Evolutionary conservation across 2,888 invertebrate genomes (phyloP).

Genomic region (Gonocerus acuteangulatus): DNA sequence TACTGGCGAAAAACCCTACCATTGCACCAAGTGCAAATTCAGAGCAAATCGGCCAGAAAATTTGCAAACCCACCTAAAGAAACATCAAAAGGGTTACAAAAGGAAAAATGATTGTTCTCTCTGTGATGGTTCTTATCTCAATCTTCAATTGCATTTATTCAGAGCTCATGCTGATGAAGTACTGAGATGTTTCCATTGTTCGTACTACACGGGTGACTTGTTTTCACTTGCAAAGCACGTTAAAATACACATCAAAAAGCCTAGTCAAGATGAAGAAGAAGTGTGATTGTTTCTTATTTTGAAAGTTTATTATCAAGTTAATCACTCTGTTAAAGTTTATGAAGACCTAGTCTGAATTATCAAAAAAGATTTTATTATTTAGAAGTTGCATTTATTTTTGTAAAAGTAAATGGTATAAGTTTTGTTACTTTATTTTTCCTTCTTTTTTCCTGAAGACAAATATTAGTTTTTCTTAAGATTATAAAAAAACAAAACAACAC

Average conservation of each 20-base stretch:
- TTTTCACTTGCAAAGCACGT: constrained; percentile 4
- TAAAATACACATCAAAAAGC: constrained; percentile 8
- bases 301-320: not conserved
- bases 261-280: not conserved
- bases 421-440: too few species aligned
- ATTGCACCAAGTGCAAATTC: not conserved
- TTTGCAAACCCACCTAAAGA: constrained; percentile 7
- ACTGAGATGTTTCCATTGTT: constrained; percentile 16
- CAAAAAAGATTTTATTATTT: too few species aligned
- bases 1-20: constrained; percentile 19
- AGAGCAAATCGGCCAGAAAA: constrained; percentile 6
- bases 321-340: not conserved
- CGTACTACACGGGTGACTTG: not conserved
- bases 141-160: not conserved
- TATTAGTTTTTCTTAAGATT: too few species aligned
- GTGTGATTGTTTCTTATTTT: not conserved
- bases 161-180: not conserved
- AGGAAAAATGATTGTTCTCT: constrained; percentile 5
- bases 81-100: not conserved
- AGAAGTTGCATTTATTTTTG: too few species aligned
- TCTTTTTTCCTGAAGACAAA: too few species aligned
- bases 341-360: not conserved
- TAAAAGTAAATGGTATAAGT: too few species aligned
- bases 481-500: too few species aligned
- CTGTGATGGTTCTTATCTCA: constrained; percentile 4